Evolutionary conservation across 2,888 invertebrate species (phyloP), one percentile per base, ranked within the genome.

Genomic region (Zygaena filipendulae): DNA sequence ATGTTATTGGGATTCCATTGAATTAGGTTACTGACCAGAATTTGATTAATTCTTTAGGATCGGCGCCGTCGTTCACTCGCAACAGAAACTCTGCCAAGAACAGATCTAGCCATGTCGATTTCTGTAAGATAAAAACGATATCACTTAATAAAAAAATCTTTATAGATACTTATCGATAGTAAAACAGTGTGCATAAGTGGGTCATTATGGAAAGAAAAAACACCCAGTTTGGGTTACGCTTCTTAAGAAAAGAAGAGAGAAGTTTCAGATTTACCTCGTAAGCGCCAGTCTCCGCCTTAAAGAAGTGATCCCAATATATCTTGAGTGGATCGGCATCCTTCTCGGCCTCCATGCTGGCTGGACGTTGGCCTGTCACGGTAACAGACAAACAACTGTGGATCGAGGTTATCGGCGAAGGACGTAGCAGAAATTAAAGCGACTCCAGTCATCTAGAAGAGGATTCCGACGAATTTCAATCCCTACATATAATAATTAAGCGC

Each of bases 21-120:
- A n/a, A n/a, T n/a, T n/a, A n/a, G n/a, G 16, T 7, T 13, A 42
- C 77, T 72, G 58, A 86, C 86, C 85, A 84, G 56, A 84, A 84
- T 27, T 82, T 80, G 26, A 85, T 72, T 33, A 82, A 61, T 36
- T 85, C 82, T 46, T 82, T 81, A 5, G 82, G 67, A 42, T 82
- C 70, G 27, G 70, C 79, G 25, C 84, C 85, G 35, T 83, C 81
- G 41, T 83, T 81, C 35, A 85, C 55, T 30, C 83, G 81, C 20
- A 82, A 70, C 23, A 87, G 61, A 38, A 86, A 80, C 54, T 86
- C 85, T 13, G 84, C 84, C 37, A 87, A 62, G 54, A 87, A 85
- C 40, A 85, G 57, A 52, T 87, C 86, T 40, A 86, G 64, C 86
- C 86, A 86, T 32, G 81, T 81, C 27, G 84, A 83, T 81, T 85